These are phyloP conservation scores for Leptosomus discolor DNA, from an alignment of 2,113 vertebrate genomes.

Conservation along the genomic window DNA sequence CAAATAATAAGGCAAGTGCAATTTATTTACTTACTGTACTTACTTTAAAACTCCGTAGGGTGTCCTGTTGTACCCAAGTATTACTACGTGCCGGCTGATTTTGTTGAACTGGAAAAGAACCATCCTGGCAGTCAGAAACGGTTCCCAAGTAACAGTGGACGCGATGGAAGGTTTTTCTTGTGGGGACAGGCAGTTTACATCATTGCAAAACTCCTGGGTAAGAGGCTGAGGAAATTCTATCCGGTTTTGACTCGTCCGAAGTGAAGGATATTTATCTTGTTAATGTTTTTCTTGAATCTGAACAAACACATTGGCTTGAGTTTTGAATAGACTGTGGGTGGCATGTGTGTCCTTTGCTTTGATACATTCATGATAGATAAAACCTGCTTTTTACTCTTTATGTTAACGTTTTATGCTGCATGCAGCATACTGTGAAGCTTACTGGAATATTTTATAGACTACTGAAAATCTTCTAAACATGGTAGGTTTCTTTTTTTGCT, in stretches of 20 bases:
- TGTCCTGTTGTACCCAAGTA: constrained; percentile 91
- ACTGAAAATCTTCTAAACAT: neutral
- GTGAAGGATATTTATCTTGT: neutral
- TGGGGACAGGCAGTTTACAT: constrained; percentile 93
- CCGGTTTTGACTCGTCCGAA: neutral
- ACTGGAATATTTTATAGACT: neutral
- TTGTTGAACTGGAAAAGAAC: constrained; percentile 90
- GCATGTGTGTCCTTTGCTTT: neutral
- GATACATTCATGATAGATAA: neutral
- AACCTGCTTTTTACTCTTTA: neutral
- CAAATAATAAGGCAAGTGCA: neutral
- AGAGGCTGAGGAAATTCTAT: neutral
- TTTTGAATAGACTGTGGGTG: neutral
- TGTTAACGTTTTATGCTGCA: neutral
- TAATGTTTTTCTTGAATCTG: neutral
- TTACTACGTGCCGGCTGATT: constrained; percentile 93
- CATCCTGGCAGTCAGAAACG: constrained; percentile 91
- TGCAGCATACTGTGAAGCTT: neutral
- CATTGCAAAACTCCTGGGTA: constrained; percentile 93
- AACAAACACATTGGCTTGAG: neutral
- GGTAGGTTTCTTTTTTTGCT: neutral
- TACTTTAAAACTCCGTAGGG: constrained; percentile 70
- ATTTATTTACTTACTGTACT: neutral
- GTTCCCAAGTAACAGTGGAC: constrained; percentile 92
- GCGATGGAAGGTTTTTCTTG: constrained; percentile 90